These are phyloP conservation scores for Drosophila mimica DNA, from an alignment of 2,888 invertebrate genomes.

Conservation along the genomic window DNA sequence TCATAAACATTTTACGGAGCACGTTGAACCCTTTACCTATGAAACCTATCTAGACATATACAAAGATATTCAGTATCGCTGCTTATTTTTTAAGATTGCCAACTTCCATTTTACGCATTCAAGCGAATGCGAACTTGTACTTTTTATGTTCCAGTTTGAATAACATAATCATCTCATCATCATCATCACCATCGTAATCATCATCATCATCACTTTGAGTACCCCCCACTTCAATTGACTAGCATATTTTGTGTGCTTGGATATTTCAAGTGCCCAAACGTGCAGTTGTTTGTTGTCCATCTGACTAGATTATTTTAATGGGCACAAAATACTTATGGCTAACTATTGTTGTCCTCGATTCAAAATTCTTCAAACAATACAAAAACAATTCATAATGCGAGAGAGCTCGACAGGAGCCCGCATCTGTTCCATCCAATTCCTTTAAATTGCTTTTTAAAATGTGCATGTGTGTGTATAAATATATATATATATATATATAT, in stretches of 20 bases:
- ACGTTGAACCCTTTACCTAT: not conserved
- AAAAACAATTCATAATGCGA: not conserved
- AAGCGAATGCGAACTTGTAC: not conserved
- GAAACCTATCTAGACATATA: not conserved
- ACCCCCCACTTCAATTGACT: constrained; percentile 16
- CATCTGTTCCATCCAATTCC: not conserved
- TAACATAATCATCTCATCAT: constrained; percentile 5
- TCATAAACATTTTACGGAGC: not conserved
- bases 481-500: not conserved
- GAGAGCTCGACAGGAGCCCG: not conserved
- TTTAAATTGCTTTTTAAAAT: not conserved
- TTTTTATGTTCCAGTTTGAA: not conserved
- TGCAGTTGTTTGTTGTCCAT: not conserved
- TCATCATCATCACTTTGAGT: constrained; percentile 14
- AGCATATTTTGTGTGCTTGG: constrained; percentile 11
- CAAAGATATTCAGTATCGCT: not conserved
- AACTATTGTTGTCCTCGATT: not conserved
- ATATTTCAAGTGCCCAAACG: constrained; percentile 26
- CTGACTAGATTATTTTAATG: not conserved
- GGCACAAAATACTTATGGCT: not conserved
- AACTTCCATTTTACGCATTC: not conserved
- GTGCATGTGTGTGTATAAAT: not conserved
- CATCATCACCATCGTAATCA: constrained; percentile 27
- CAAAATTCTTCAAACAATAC: not conserved
- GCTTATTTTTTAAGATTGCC: not conserved